Evolutionary conservation across 1,140 invertebrate species (phyloP), one percentile per base, ranked within the genome.

Genomic region (Melipona quadrifasciata): DNA sequence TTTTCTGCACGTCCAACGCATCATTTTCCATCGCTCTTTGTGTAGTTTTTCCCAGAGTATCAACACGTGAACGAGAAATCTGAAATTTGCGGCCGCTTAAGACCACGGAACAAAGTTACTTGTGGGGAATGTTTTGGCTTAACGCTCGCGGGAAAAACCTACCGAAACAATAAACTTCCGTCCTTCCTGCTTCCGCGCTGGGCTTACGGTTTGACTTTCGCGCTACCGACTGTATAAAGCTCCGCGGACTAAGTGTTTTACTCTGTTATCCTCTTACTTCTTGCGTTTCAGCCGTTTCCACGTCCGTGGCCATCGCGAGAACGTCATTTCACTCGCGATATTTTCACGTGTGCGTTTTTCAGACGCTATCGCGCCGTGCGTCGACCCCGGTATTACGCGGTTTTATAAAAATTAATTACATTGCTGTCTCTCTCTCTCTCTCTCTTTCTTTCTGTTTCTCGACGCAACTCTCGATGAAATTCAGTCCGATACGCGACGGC

Each of bases 181-280:
- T 68, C 70, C 78, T 85, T 75, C 68, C 71, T 87, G 81, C 80
- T 84, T 80, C 71, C 86, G 81, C 80, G 78, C 73, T 89, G 85
- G 85, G 85, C 90, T 90, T 86, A 89, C 86, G 85, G 86, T 91
- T 91, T 87, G 86, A 87, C 90, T 91, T 91, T 86, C 83, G 68
- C 74, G 77, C 83, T 86, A 64, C 87, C 58, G 67, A 24, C 61
- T 85, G 75, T 87, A 89, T 83, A 82, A 89, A 78, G 57, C 90
- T 86, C 74, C 80, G 85, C 76, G 74, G 80, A 82, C 83, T 91
- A 88, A 89, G 90, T 91, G 87, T 91, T 91, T 91, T 91, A 91
- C 81, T 88, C 90, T 91, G 90, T 91, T 91, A 91, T 91, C 90
- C 88, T 91, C 87, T 91, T 91, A 89, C 83, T 86, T 88, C 72